phyloP scores from a whole-genome alignment of 2,797 vertebrate genomes.

The Diplodus puntazzo region DNA sequence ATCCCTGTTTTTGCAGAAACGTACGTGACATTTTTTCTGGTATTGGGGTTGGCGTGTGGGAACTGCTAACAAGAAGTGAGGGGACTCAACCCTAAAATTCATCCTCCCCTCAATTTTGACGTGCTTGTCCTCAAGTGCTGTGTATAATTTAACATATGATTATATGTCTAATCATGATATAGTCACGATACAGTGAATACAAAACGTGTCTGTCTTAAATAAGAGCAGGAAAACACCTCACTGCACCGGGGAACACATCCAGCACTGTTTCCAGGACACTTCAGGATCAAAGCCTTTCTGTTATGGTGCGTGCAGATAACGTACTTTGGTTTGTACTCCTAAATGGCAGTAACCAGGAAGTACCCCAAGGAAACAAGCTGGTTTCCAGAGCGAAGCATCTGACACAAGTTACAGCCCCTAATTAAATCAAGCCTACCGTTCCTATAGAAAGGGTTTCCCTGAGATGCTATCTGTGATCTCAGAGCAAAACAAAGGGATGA shows the following conservation, averaged over 20 bases:
- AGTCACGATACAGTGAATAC: background rate
- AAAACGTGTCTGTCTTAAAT: background rate
- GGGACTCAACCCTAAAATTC: background rate
- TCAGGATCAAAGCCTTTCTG: conserved; percentile 53
- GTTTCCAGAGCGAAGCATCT: conserved; percentile 69
- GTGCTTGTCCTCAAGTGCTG: background rate
- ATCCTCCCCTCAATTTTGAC: background rate
- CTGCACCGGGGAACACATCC: conserved; percentile 3
- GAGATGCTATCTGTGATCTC: conserved; percentile 58
- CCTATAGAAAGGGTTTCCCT: conserved; percentile 63
- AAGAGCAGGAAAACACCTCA: background rate
- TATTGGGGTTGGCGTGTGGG: background rate
- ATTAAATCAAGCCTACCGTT: conserved; percentile 71
- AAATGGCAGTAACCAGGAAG: conserved; percentile 69
- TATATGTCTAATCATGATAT: background rate
- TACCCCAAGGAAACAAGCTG: conserved; percentile 59
- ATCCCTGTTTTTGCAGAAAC: too few relatives aligned
- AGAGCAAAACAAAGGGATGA: conserved; percentile 67
- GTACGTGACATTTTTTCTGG: too few relatives aligned
- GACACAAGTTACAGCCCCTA: conserved; percentile 67
- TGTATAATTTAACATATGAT: background rate
- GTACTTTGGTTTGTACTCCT: conserved; percentile 27
- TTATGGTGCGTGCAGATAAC: conserved; percentile 53
- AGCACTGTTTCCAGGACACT: conserved; percentile 13
- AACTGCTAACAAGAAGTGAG: background rate